These are phyloP conservation scores for Alosa sapidissima DNA, from an alignment of 2,797 vertebrate species.

Conservation along the genomic window DNA sequence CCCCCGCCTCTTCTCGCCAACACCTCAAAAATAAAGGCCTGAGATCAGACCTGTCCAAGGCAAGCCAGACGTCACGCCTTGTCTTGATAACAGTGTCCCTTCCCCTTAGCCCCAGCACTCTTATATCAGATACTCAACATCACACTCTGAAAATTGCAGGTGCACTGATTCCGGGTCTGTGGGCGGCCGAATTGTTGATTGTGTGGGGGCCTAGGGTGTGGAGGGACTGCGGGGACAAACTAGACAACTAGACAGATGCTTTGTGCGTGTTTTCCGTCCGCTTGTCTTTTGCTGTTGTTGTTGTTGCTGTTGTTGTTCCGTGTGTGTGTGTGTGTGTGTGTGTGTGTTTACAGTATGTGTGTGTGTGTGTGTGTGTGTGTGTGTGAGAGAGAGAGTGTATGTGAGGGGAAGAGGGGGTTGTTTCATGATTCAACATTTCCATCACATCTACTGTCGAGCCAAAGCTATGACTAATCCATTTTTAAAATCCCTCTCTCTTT, in stretches of 20 bases:
- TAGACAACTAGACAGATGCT: constrained; percentile 6
- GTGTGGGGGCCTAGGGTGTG: neutral
- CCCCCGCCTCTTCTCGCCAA: neutral
- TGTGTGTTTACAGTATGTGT: no score
- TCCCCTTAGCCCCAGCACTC: neutral
- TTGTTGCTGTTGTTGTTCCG: neutral
- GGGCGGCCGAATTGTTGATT: neutral
- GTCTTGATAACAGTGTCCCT: neutral
- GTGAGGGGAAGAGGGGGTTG: neutral
- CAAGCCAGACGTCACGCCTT: neutral
- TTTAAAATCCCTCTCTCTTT: constrained; percentile 54
- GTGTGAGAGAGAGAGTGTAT: neutral
- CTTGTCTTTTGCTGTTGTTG: neutral
- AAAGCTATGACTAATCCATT: constrained; percentile 63
- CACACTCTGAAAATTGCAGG: neutral
- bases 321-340: neutral
- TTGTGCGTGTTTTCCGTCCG: neutral
- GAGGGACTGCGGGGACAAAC: neutral
- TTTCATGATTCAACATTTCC: constrained; percentile 25
- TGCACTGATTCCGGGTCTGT: neutral
- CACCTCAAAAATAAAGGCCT: neutral
- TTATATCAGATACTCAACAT: neutral
- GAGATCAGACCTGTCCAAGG: neutral
- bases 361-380: neutral
- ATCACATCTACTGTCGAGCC: constrained; percentile 30